Evolutionary conservation across 37 sponge, comb jelly and placozoan species (phyloP).

Genomic region (Hexactinellida sp.): DNA sequence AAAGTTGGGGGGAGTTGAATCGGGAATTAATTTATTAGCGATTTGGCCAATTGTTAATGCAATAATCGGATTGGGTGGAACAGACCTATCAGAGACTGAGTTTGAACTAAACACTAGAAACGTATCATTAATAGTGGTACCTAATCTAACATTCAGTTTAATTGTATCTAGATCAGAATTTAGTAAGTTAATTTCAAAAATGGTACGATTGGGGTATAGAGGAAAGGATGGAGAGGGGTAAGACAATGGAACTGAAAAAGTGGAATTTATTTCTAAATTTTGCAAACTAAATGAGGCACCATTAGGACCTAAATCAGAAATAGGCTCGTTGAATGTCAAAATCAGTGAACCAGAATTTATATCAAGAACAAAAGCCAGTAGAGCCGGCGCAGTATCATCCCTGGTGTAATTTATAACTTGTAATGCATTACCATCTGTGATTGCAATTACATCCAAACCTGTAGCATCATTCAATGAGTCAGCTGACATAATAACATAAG

Average conservation of each 20-base stretch:
- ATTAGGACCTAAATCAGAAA: not conserved
- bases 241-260: not conserved
- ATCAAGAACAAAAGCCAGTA: not conserved
- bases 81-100: constrained; percentile 36
- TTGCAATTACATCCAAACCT: constrained; percentile 16
- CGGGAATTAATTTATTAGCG: constrained; percentile 32
- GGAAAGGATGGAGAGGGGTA: not conserved
- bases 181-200: constrained; percentile 27
- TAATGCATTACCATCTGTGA: constrained; percentile 36
- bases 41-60: constrained; percentile 28
- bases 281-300: not conserved
- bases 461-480: constrained; percentile 40
- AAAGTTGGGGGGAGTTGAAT: constrained; percentile 38
- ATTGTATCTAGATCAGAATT: constrained; percentile 34
- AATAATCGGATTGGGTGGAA: constrained; percentile 33
- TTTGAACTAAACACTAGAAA: constrained; percentile 39
- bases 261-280: not conserved
- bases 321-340: not conserved
- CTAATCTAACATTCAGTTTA: constrained; percentile 39
- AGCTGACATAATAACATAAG: constrained; percentile 45
- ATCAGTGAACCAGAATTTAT: not conserved
- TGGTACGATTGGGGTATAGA: not conserved
- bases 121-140: constrained; percentile 39
- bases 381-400: not conserved
- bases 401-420: not conserved